A percentile compares a stretch with the other conserved stretches of the same genome.
phyloP scores from a whole-genome alignment of 2,113 vertebrate species.

The Halichoeres trimaculatus region DNA sequence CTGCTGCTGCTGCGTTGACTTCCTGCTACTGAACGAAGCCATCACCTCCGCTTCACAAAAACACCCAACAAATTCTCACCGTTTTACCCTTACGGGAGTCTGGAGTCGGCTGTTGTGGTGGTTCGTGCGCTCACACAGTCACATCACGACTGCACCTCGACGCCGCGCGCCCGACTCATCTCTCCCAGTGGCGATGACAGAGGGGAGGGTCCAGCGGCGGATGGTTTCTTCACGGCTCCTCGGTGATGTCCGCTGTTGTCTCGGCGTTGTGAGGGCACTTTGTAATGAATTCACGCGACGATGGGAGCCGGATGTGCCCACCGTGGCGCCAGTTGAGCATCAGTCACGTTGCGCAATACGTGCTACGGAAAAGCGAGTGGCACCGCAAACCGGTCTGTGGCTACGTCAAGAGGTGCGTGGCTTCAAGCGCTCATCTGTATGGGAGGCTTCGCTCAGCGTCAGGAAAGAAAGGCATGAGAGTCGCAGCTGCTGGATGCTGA shows the following conservation, averaged over 20 bases:
- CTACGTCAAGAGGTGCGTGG: conserved; percentile 84
- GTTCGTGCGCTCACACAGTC: conserved; percentile 54
- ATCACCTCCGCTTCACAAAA: conserved; percentile 11
- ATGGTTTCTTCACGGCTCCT: conserved; percentile 41
- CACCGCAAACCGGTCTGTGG: conserved; percentile 84
- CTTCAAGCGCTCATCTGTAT: conserved; percentile 84
- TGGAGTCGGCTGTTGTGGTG: conserved; percentile 16
- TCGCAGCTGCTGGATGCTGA: conserved; percentile 72
- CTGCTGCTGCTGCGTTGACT: conserved; percentile 45
- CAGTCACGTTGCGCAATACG: conserved; percentile 92
- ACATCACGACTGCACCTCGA: conserved; percentile 70
- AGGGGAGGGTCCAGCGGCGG: conserved; percentile 64
- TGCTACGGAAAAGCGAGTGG: conserved; percentile 83
- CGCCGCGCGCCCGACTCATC: conserved; percentile 67
- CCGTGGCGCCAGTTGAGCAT: conserved; percentile 73
- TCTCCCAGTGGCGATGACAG: conserved; percentile 55
- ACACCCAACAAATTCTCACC: neutral
- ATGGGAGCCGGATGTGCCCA: conserved; percentile 57
- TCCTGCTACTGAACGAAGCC: conserved; percentile 54
- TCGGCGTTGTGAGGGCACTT: conserved; percentile 31
- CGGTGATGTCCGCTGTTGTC: conserved; percentile 14
- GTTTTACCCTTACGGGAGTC: neutral
- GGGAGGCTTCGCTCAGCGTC: conserved; percentile 78
- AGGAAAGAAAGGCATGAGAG: conserved; percentile 74
- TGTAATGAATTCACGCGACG: conserved; percentile 34